Evolutionary conservation across 2,888 invertebrate genomes (phyloP).

Genomic region (Smittia aterrima): DNA sequence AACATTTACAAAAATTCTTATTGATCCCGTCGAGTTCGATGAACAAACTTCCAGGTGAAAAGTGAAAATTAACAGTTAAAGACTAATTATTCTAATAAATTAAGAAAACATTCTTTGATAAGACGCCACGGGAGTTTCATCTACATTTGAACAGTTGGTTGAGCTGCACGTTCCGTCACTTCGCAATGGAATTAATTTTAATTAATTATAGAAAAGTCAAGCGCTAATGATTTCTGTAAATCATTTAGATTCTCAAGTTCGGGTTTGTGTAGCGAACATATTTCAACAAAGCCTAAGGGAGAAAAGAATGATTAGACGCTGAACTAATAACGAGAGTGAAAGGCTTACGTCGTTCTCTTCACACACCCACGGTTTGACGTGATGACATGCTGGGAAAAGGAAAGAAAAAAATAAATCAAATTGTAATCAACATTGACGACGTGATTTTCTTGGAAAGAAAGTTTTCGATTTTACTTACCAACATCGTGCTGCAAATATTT

Average conservation of each 20-base stretch:
- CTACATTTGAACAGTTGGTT: constrained; percentile 14
- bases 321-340: background rate
- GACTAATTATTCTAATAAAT: constrained; percentile 9
- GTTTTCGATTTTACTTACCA: constrained; percentile 12
- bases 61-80: constrained; percentile 6
- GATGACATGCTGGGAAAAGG: constrained; percentile 74
- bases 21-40: background rate
- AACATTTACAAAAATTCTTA: background rate
- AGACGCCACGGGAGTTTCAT: background rate
- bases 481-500: constrained; percentile 44
- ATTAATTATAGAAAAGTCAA: background rate
- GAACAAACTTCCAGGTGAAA: background rate
- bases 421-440: background rate
- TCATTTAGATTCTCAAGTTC: constrained; percentile 65
- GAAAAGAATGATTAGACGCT: background rate
- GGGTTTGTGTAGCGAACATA: constrained; percentile 82
- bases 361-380: constrained; percentile 83
- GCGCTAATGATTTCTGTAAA: background rate
- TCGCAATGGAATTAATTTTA: background rate
- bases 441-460: background rate
- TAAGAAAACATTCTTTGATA: constrained; percentile 9
- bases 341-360: constrained; percentile 70
- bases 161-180: background rate
- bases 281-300: constrained; percentile 64
- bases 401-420: background rate